Conservation (phyloP, 1,140 invertebrate species). For the Drosophila murphyi region DNA sequence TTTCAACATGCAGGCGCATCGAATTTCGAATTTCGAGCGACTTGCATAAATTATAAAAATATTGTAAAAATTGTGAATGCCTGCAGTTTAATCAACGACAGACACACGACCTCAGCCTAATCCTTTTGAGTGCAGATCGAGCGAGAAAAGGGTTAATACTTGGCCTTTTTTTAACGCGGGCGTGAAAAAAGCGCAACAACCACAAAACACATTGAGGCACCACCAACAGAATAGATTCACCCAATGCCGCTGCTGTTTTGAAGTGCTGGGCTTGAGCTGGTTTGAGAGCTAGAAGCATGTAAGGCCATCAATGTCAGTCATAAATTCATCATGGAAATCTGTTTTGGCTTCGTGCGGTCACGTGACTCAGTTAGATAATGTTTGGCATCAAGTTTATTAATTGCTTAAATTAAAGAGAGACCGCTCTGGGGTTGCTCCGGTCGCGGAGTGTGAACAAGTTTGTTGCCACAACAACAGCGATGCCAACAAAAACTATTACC, state of each 20-base stretch:
- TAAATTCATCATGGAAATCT: slow-evolving; percentile 83
- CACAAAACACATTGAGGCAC: slow-evolving; percentile 19
- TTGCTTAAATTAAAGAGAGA: slow-evolving; percentile 74
- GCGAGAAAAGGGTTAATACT: slow-evolving; percentile 61
- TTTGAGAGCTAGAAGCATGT: too few species aligned
- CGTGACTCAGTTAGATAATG: slow-evolving; percentile 79
- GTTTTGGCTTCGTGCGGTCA: slow-evolving; percentile 78
- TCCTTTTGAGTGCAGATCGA: slow-evolving; percentile 67
- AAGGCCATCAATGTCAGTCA: slow-evolving; percentile 76
- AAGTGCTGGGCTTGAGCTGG: slow-evolving; percentile 47
- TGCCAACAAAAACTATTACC: slow-evolving; percentile 60
- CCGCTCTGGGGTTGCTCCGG: slow-evolving; percentile 9
- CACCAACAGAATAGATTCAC: slow-evolving; percentile 18
- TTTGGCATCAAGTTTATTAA: slow-evolving; percentile 71
- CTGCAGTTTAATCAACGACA: slow-evolving; percentile 72
- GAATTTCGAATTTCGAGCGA: slow-evolving; percentile 70
- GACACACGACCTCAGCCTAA: slow-evolving; percentile 66
- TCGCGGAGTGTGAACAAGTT: slow-evolving; percentile 51
- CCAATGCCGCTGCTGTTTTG: slow-evolving; percentile 53
- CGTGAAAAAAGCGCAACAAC: slow-evolving; percentile 77
- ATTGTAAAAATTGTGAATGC: slow-evolving; percentile 40
- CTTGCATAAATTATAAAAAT: slow-evolving; percentile 77
- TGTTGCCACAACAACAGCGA: slow-evolving; percentile 65
- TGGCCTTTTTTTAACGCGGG: slow-evolving; percentile 46
- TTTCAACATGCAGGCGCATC: slow-evolving; percentile 68